Conservation (phyloP, 1,140 invertebrate species). For the Brachystomella parvula region DNA sequence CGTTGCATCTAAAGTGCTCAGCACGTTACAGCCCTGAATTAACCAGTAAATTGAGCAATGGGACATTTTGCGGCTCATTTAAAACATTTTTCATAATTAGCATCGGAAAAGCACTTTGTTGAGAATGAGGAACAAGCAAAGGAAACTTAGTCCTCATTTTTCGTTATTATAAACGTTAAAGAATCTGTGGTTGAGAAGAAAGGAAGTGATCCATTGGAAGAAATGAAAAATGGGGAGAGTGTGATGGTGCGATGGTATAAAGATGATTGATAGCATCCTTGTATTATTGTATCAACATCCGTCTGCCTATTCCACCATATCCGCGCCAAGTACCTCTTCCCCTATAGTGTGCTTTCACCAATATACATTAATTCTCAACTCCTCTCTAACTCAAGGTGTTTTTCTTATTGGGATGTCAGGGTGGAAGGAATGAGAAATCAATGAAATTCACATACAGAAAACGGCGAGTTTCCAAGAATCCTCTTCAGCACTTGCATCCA, state of each 20-base stretch:
- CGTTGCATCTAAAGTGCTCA: too few species aligned
- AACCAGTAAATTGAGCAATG: too few species aligned
- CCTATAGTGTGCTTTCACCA: background rate
- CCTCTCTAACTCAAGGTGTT: background rate
- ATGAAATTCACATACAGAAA: conserved; percentile 35
- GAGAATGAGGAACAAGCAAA: background rate
- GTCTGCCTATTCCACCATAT: background rate
- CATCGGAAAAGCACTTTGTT: background rate
- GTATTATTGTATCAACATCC: conserved; percentile 15
- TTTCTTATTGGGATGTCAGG: background rate
- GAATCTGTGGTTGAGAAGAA: too few species aligned
- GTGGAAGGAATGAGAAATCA: conserved; percentile 13
- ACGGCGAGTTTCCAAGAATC: conserved; percentile 38
- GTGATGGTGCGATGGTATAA: conserved; percentile 21
- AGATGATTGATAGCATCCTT: conserved; percentile 32
- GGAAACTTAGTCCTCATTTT: too few species aligned
- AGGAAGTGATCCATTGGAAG: too few species aligned
- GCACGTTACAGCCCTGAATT: too few species aligned
- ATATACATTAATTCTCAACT: background rate
- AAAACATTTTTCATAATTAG: background rate
- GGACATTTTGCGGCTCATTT: too few species aligned
- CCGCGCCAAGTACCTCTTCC: too few species aligned
- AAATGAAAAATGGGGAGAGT: background rate
- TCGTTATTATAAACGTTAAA: too few species aligned
- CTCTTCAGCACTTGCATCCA: conserved; percentile 36